Percentiles rank a stretch among this genome's conserved stretches.
Evolutionary conservation across 2,888 invertebrate species (phyloP).

Genomic region (Drosophila imparisetae): DNA sequence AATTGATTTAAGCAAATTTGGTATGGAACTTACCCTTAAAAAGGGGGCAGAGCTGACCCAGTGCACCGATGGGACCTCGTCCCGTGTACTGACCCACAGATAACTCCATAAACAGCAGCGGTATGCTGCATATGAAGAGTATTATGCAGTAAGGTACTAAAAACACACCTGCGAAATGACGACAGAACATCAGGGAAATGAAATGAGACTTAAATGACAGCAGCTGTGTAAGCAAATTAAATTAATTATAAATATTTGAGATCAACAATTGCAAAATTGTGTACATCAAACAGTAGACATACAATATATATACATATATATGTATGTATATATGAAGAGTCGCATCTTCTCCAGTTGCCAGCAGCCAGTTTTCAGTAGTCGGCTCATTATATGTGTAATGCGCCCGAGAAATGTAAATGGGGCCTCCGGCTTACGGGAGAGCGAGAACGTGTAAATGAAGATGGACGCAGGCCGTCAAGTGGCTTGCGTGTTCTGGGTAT

Average conservation of each 20-base stretch:
- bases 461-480: conserved; percentile 67
- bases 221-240: conserved; percentile 74
- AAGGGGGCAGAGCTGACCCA: conserved; percentile 95
- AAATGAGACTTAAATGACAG: conserved; percentile 25
- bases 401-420: conserved; percentile 52
- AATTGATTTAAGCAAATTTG: neutral
- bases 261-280: conserved; percentile 63
- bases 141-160: conserved; percentile 97
- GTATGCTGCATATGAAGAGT: conserved; percentile 95
- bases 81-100: conserved; percentile 96
- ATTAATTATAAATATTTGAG: conserved; percentile 79
- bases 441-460: conserved; percentile 70
- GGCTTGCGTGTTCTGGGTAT: conserved; percentile 57
- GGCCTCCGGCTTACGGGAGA: conserved; percentile 16
- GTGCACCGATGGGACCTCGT: conserved; percentile 95
- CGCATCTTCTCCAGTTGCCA: conserved; percentile 23
- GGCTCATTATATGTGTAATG: conserved; percentile 61
- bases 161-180: conserved; percentile 91
- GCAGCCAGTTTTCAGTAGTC: neutral
- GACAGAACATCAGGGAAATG: conserved; percentile 21
- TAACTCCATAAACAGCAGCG: conserved; percentile 97
- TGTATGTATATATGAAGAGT: neutral
- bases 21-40: conserved; percentile 90
- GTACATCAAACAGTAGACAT: neutral
- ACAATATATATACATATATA: neutral